Evolutionary conservation across 2,113 vertebrate genomes (phyloP), one percentile per base, ranked within the genome.

Genomic region (Spea multiplicata): DNA sequence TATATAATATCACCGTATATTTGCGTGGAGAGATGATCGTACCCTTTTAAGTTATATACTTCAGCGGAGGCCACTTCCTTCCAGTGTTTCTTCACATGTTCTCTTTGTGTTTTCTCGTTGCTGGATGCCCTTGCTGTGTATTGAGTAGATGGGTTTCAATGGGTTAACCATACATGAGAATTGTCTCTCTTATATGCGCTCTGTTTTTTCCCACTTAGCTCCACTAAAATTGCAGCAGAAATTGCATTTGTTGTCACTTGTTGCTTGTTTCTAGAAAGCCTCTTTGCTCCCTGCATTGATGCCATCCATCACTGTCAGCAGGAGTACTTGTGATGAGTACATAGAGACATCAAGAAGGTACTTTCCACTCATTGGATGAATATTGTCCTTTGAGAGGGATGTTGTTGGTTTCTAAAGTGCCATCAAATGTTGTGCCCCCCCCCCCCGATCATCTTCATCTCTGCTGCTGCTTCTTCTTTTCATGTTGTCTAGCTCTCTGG

Each of bases 231-330:
- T 67, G 9, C 30, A 13, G 44, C 7, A 6, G 16, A 46, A 17
- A 12, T 46, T 67, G 9, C 12, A 44, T 44, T 30, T 9, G 17
- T 45, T 66, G 17, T 45, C 6, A 66, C 8, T 69, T 69, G 45
- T 69, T 47, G 47, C n/a, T 86, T 46, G 6, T 8, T 8, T 66
- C 30, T 45, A 17, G 8, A 66, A 66, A 66, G 8, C 16, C 44
- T 59, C 4, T 59, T 86, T 85, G 78, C 74, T 86, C 87, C 78
- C 74, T 84, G 84, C 85, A 87, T 87, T 87, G 81, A 82, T 44
- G 78, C 73, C 69, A 85, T 87, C 84, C 82, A 76, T 87, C 86
- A 85, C 9, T 81, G 47, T 69, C 67, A n/a, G 14, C 46, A 50
- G 44, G 10, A 69, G n/a, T 69, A 49, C 48, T 69, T 50, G 46